A percentile compares a stretch with the other conserved stretches of the same genome.
phyloP scores from a whole-genome alignment of 2,113 vertebrate genomes.

The Nanger granti region DNA sequence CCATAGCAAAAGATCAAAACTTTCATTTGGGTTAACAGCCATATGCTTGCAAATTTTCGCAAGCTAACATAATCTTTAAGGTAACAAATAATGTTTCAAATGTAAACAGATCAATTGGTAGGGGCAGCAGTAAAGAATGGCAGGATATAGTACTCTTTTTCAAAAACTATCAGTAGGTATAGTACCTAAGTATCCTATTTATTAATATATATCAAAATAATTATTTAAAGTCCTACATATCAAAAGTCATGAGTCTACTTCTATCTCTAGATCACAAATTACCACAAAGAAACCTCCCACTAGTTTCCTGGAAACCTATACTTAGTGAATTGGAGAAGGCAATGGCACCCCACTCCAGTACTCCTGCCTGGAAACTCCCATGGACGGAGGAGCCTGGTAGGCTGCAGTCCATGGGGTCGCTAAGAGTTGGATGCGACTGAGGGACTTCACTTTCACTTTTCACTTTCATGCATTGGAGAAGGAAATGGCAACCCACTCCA shows the following conservation, averaged over 20 bases:
- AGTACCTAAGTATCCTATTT: neutral
- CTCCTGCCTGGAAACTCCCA: too few species aligned
- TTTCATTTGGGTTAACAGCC: neutral
- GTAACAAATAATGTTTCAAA: neutral
- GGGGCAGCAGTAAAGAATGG: neutral
- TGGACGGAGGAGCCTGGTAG: too few species aligned
- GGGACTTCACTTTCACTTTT: too few species aligned
- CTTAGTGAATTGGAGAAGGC: neutral
- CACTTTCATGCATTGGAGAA: too few species aligned
- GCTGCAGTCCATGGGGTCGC: too few species aligned
- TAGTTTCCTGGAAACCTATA: neutral
- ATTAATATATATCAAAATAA: neutral
- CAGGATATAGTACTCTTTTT: neutral
- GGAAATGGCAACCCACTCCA: too few species aligned
- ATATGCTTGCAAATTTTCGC: neutral
- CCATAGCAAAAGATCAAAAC: neutral
- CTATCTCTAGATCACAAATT: neutral
- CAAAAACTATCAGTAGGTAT: neutral
- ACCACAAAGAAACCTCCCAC: neutral
- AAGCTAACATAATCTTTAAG: constrained; percentile 18
- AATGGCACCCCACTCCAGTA: too few species aligned
- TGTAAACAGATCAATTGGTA: constrained; percentile 7
- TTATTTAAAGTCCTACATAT: neutral
- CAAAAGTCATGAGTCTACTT: neutral
- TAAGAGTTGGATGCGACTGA: too few species aligned